Conservation (phyloP, 2,888 invertebrate genomes). For the Drosophila maculinotata region DNA sequence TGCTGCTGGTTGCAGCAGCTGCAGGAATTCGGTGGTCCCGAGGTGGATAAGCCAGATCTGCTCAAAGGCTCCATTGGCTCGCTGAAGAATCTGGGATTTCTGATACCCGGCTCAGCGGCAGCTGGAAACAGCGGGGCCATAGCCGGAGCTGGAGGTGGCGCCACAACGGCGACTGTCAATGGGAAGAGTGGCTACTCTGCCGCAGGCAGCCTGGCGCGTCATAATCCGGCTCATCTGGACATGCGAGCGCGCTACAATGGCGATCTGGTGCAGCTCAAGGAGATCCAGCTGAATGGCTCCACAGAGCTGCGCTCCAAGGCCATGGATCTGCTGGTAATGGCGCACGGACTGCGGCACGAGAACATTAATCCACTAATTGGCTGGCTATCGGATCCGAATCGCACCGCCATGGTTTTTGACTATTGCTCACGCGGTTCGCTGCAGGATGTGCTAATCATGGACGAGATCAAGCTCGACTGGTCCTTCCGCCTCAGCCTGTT, state of each 20-base stretch:
- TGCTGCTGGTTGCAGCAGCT: constrained; percentile 94
- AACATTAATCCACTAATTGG: constrained; percentile 96
- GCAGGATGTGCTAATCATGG: constrained; percentile 94
- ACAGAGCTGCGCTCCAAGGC: constrained; percentile 93
- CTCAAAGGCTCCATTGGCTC: constrained; percentile 91
- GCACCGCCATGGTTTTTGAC: constrained; percentile 94
- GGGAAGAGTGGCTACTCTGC: constrained; percentile 80
- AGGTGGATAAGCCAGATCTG: constrained; percentile 93
- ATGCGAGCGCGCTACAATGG: constrained; percentile 94
- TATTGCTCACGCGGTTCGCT: constrained; percentile 95
- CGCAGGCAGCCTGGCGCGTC: constrained; percentile 87
- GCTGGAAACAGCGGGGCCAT: constrained; percentile 44
- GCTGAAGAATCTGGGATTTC: constrained; percentile 86
- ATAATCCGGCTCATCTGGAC: constrained; percentile 87
- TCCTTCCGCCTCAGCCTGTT: constrained; percentile 96
- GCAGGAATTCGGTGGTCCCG: constrained; percentile 93
- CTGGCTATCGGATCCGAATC: constrained; percentile 91
- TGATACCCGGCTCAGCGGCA: constrained; percentile 78
- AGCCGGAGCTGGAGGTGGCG: constrained; percentile 64
- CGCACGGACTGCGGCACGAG: constrained; percentile 95
- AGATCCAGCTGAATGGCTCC: constrained; percentile 87
- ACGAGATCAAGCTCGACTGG: constrained; percentile 97
- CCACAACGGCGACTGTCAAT: constrained; percentile 62
- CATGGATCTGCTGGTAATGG: constrained; percentile 90
- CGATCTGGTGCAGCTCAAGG: constrained; percentile 95